Conservation (phyloP, 2,888 invertebrate genomes). For the Ormyrus labotus region DNA sequence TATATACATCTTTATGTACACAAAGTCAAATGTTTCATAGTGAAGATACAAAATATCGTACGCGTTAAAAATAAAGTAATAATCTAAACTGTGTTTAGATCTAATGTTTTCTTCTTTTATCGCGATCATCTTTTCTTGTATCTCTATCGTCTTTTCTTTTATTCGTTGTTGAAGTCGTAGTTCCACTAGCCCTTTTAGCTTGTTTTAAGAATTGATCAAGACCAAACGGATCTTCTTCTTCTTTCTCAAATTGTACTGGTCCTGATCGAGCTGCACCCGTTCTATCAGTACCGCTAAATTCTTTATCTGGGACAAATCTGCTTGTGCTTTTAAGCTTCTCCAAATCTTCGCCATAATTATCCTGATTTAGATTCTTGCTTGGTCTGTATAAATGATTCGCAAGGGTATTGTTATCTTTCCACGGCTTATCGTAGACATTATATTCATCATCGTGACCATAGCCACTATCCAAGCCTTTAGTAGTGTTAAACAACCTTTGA, state of each 20-base stretch:
- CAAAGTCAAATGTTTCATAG: no score
- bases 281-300: conserved; percentile 94
- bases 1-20: no score
- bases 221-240: conserved; percentile 95
- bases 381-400: conserved; percentile 94
- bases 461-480: conserved; percentile 94
- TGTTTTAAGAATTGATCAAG: conserved; percentile 98
- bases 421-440: conserved; percentile 98
- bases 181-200: conserved; percentile 90
- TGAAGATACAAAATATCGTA: no score
- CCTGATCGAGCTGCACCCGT: conserved; percentile 86
- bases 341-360: conserved; percentile 92
- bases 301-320: conserved; percentile 97
- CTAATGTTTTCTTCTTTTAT: conserved; percentile 71
- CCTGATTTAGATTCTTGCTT: conserved; percentile 90
- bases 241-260: conserved; percentile 96
- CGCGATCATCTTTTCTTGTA: conserved; percentile 69
- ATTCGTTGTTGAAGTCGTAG: conserved; percentile 74
- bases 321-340: conserved; percentile 92
- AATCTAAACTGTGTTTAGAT: background rate
- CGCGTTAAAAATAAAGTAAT: no score
- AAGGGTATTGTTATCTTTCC: conserved; percentile 92
- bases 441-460: conserved; percentile 98
- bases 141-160: conserved; percentile 81
- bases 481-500: conserved; percentile 95